Conservation (phyloP, 2,888 invertebrate species). For the Tipula lateralis region DNA sequence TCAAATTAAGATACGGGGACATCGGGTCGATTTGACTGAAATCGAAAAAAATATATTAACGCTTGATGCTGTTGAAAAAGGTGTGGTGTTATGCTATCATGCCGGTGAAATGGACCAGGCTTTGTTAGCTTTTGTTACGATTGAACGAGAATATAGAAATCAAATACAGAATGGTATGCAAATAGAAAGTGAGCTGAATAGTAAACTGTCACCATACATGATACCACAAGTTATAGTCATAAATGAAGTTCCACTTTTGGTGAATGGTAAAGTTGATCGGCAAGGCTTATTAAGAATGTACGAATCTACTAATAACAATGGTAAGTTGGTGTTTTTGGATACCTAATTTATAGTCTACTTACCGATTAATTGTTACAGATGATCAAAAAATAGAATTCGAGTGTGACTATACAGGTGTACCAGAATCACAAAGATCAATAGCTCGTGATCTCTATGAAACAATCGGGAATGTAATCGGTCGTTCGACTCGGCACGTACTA, state of each 20-base stretch:
- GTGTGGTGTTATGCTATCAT: constrained; percentile 73
- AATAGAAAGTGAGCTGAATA: constrained; percentile 61
- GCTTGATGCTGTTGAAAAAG: constrained; percentile 65
- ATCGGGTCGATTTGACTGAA: constrained; percentile 78
- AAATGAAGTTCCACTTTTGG: constrained; percentile 70
- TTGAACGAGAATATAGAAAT: constrained; percentile 49
- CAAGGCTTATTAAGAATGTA: constrained; percentile 71
- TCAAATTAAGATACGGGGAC: constrained; percentile 80
- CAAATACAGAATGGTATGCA: constrained; percentile 50
- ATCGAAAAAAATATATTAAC: constrained; percentile 68
- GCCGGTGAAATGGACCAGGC: constrained; percentile 68
- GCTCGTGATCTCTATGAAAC: constrained; percentile 70
- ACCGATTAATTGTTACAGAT: constrained; percentile 43
- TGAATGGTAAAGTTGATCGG: constrained; percentile 83
- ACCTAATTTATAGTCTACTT: too few species aligned
- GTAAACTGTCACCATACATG: constrained; percentile 69
- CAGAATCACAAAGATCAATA: constrained; percentile 54
- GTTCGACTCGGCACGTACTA: constrained; percentile 59
- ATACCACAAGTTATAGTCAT: constrained; percentile 71
- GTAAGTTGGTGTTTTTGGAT: constrained; percentile 47
- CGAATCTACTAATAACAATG: constrained; percentile 65
- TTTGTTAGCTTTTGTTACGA: constrained; percentile 63
- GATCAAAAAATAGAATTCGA: constrained; percentile 56
- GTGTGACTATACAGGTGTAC: constrained; percentile 63
- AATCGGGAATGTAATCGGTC: constrained; percentile 65